These are phyloP conservation scores for Oncorhynchus kisutch DNA, from an alignment of 2,113 vertebrate genomes.

Conservation along the genomic window DNA sequence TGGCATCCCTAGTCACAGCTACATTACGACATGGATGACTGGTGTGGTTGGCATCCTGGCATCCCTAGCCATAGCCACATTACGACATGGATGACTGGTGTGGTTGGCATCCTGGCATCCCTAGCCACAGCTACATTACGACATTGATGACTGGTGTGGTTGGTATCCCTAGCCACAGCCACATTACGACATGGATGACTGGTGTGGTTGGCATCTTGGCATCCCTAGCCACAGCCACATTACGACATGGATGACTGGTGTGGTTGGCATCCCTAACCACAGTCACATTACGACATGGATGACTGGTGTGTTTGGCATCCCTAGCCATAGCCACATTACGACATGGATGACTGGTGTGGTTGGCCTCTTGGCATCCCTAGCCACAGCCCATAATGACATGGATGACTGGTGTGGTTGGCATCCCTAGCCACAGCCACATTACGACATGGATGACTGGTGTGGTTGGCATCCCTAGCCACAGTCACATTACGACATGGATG, in stretches of 20 bases:
- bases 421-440: neutral
- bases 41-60: no score
- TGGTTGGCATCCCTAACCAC: neutral
- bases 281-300: no score
- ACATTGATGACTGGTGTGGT: slow-evolving; percentile 3
- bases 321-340: no score
- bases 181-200: no score
- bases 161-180: neutral
- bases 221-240: neutral
- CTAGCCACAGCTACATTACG: neutral
- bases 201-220: slow-evolving; percentile 30
- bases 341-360: no score
- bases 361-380: slow-evolving; percentile 35
- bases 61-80: no score
- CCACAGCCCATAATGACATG: neutral
- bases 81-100: no score
- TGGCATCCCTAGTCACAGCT: no score
- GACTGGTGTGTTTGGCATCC: slow-evolving; percentile 1
- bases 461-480: slow-evolving; percentile 26
- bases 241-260: neutral
- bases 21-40: no score
- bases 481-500: no score
- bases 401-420: slow-evolving; percentile 19
- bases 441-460: no score
- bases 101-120: slow-evolving; percentile 14